Conservation (phyloP, 1,140 invertebrate species). For the Drosophila mojavensis region DNA sequence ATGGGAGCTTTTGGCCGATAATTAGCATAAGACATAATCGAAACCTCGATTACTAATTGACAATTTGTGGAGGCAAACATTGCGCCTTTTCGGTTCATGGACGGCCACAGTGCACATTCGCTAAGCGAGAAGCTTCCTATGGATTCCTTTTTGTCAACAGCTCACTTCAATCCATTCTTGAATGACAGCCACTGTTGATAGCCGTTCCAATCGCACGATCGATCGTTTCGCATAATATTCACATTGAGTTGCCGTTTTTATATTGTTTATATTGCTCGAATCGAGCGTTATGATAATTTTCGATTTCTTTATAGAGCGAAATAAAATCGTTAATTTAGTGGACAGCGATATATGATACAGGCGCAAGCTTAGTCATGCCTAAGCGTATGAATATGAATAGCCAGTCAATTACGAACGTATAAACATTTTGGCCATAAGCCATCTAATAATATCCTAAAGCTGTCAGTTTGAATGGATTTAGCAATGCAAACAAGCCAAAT, state of each 20-base stretch:
- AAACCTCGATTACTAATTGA: constrained; percentile 36
- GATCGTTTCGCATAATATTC: constrained; percentile 42
- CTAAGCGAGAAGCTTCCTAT: background rate
- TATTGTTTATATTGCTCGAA: constrained; percentile 43
- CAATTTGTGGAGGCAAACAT: constrained; percentile 22
- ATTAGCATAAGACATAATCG: constrained; percentile 32
- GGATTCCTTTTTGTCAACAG: constrained; percentile 16
- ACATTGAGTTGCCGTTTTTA: constrained; percentile 28
- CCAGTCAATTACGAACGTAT: constrained; percentile 9
- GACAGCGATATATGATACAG: constrained; percentile 17
- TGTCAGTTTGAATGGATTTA: constrained; percentile 25
- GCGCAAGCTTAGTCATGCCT: constrained; percentile 38
- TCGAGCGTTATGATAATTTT: constrained; percentile 47
- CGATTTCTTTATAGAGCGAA: background rate
- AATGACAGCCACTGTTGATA: constrained; percentile 54
- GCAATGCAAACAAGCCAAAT: constrained; percentile 15
- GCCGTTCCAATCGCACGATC: background rate
- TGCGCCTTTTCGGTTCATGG: background rate
- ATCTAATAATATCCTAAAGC: constrained; percentile 15
- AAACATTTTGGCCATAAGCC: constrained; percentile 14
- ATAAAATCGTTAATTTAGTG: constrained; percentile 46
- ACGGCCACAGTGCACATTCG: background rate
- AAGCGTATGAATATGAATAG: constrained; percentile 30
- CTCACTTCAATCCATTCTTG: background rate
- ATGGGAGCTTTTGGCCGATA: background rate